These are phyloP conservation scores for Empis livida DNA, from an alignment of 2,888 invertebrate species.

Conservation along the genomic window DNA sequence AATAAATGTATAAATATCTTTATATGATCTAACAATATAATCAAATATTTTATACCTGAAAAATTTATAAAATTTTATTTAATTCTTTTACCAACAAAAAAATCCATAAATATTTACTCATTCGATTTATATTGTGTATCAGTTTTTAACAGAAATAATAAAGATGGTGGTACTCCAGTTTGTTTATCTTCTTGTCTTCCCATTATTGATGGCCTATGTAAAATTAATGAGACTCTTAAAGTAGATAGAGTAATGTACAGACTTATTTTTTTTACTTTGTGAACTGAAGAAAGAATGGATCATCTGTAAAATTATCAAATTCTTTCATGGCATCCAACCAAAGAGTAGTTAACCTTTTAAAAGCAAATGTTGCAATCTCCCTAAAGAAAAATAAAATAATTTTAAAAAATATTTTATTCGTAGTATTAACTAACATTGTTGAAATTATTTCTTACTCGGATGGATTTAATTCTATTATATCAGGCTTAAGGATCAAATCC, in stretches of 20 bases:
- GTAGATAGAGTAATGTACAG: too few species aligned
- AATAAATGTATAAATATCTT: too few species aligned
- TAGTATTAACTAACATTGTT: too few species aligned
- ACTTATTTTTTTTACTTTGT: constrained; percentile 40
- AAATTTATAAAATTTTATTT: too few species aligned
- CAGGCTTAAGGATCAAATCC: constrained; percentile 43
- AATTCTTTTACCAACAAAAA: too few species aligned
- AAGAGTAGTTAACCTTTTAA: constrained; percentile 22
- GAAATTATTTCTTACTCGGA: constrained; percentile 30
- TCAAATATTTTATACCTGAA: too few species aligned
- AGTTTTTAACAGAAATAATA: constrained; percentile 54
- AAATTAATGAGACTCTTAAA: neutral
- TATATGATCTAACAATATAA: too few species aligned
- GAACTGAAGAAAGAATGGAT: constrained; percentile 55
- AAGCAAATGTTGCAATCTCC: constrained; percentile 22
- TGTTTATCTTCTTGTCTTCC: constrained; percentile 66
- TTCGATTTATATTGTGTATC: constrained; percentile 37
- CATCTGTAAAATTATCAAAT: constrained; percentile 60
- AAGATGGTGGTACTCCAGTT: constrained; percentile 58
- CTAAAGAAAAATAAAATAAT: constrained; percentile 10
- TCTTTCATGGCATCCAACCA: constrained; percentile 46
- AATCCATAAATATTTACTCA: constrained; percentile 18
- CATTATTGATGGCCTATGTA: constrained; percentile 61
- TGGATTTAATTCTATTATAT: constrained; percentile 41
- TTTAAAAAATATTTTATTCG: too few species aligned